Conservation (phyloP, 2,888 invertebrate species). For the Drosophila ochracea region DNA sequence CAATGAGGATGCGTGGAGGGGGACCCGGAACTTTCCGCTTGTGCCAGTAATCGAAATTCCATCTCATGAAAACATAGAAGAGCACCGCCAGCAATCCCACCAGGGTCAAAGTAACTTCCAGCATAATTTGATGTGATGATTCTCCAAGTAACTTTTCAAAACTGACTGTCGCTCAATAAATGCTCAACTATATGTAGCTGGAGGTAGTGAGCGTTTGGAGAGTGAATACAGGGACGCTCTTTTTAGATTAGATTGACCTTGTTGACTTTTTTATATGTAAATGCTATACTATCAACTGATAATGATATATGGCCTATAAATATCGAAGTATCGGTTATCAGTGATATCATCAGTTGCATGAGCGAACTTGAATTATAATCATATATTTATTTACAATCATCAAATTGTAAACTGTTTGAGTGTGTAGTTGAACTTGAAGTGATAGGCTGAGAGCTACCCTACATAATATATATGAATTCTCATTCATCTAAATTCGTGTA, state of each 20-base stretch:
- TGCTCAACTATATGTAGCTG: not conserved
- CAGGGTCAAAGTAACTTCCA: constrained; percentile 51
- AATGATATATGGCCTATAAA: not conserved
- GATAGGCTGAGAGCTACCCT: constrained; percentile 1
- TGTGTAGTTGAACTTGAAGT: not conserved
- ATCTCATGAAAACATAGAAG: constrained; percentile 73
- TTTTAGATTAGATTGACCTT: constrained; percentile 19
- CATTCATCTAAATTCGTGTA: not conserved
- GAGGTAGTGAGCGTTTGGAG: constrained; percentile 4
- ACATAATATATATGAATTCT: not conserved
- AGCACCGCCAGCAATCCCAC: constrained; percentile 29
- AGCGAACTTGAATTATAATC: not conserved
- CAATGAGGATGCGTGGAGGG: constrained; percentile 78
- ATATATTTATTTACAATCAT: constrained; percentile 4
- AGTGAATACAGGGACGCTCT: constrained; percentile 1
- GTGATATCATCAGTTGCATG: constrained; percentile 14
- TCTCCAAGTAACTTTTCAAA: not conserved
- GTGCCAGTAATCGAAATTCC: constrained; percentile 84
- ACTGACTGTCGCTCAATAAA: constrained; percentile 17
- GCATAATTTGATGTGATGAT: constrained; percentile 38
- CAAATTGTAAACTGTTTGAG: no score
- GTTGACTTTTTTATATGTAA: not conserved
- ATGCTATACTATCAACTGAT: not conserved
- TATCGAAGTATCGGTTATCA: not conserved
- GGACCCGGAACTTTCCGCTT: constrained; percentile 83